A percentile compares a stretch with the other conserved stretches of the same genome.
These are phyloP conservation scores for Tiliqua scincoides DNA, from an alignment of 2,113 vertebrate species.

Conservation along the genomic window DNA sequence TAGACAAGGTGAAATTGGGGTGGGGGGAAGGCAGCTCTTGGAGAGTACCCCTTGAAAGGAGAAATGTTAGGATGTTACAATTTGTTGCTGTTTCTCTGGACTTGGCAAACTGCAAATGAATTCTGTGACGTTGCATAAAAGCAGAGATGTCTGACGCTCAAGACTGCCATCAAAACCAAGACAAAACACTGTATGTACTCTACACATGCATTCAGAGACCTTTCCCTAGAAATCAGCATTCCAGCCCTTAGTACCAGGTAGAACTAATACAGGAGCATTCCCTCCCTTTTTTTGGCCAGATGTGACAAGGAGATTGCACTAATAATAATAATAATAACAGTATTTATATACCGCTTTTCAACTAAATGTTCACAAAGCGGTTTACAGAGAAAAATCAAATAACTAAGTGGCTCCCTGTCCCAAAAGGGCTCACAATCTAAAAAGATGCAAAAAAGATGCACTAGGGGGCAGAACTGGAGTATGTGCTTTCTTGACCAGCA, in stretches of 20 bases:
- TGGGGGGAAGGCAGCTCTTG: no score
- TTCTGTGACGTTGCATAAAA: background rate
- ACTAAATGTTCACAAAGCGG: no score
- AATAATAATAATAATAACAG: no score
- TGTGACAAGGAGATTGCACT: constrained; percentile 16
- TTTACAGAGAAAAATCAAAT: no score
- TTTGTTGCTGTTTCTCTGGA: no score
- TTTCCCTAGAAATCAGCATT: background rate
- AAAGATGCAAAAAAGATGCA: no score
- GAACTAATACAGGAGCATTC: background rate
- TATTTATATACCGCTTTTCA: no score
- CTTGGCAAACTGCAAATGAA: background rate
- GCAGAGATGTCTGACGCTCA: background rate
- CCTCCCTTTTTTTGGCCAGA: background rate
- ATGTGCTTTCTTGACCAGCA: background rate
- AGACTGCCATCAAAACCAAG: background rate
- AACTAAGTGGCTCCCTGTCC: no score
- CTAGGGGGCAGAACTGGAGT: constrained; percentile 7
- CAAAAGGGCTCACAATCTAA: no score
- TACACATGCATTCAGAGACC: background rate
- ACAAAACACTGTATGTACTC: background rate
- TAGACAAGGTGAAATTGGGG: no score
- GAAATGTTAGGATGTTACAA: no score
- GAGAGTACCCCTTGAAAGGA: no score
- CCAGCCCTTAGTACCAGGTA: background rate